These are phyloP conservation scores for Sinohyriopsis cumingii DNA, from an alignment of 2,888 invertebrate genomes.

Conservation along the genomic window DNA sequence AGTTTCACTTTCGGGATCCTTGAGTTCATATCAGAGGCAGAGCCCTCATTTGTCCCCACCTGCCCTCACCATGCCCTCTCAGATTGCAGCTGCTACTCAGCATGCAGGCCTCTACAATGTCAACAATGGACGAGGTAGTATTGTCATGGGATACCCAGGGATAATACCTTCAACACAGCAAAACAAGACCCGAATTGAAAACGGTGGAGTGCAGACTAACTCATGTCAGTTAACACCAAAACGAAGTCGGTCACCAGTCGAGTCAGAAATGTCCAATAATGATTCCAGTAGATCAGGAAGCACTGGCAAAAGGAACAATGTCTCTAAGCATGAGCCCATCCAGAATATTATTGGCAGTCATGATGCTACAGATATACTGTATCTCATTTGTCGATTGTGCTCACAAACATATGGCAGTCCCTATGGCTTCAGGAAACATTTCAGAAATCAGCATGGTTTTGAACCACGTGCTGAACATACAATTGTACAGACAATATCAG, in stretches of 20 bases:
- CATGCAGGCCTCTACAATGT: too few relatives aligned
- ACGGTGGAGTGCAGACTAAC: too few relatives aligned
- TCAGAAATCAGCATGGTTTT: slow-evolving; percentile 68
- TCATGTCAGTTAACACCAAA: too few relatives aligned
- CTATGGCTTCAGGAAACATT: slow-evolving; percentile 68
- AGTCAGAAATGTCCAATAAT: too few relatives aligned
- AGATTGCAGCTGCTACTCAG: too few relatives aligned
- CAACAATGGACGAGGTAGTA: too few relatives aligned
- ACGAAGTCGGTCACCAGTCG: too few relatives aligned
- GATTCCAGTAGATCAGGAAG: slow-evolving; percentile 7
- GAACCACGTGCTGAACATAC: slow-evolving; percentile 68
- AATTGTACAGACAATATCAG: slow-evolving; percentile 68
- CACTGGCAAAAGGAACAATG: slow-evolving; percentile 30
- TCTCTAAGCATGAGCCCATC: slow-evolving; percentile 66
- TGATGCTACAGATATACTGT: slow-evolving; percentile 65
- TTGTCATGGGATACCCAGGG: too few relatives aligned
- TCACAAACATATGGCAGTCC: slow-evolving; percentile 67
- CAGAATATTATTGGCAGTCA: slow-evolving; percentile 66
- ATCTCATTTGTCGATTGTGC: slow-evolving; percentile 66
- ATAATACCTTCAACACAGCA: too few relatives aligned
- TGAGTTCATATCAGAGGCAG: slow-evolving; percentile 9
- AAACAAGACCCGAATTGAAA: too few relatives aligned
- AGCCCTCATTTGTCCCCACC: slow-evolving; percentile 14
- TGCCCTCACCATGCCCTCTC: neutral
- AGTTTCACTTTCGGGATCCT: too few relatives aligned